Conservation (phyloP, 1,140 invertebrate species). For the Neodiprion lecontei region DNA sequence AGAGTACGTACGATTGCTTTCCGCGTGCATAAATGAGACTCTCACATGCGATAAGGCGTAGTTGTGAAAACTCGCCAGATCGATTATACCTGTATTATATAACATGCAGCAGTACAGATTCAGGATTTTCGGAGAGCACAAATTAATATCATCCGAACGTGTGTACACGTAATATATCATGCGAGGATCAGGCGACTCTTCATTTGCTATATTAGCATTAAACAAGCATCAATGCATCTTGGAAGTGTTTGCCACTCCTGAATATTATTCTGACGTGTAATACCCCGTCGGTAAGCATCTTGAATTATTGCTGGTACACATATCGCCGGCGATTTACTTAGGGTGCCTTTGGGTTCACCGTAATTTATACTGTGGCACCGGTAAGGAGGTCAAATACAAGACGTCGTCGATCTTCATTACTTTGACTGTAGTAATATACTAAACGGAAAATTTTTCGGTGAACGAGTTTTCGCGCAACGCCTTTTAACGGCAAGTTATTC, state of each 20-base stretch:
- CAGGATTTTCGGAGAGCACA: no score
- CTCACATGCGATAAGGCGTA: no score
- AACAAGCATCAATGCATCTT: constrained; percentile 2
- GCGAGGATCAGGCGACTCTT: not conserved
- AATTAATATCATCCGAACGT: no score
- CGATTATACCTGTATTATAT: no score
- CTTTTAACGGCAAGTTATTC: no score
- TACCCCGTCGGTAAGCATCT: constrained; percentile 4
- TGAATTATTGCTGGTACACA: constrained; percentile 4
- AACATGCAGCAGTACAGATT: no score
- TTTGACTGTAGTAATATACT: not conserved
- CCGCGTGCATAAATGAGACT: no score
- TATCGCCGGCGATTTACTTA: not conserved
- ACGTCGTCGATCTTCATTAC: not conserved
- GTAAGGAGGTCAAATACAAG: not conserved
- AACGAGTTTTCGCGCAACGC: no score
- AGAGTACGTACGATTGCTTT: no score
- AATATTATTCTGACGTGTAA: not conserved
- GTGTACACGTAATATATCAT: no score
- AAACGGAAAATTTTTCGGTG: no score
- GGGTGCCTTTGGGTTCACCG: not conserved
- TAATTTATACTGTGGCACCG: not conserved
- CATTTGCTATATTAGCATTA: not conserved
- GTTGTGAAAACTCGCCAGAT: no score
- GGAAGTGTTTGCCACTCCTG: not conserved